These are phyloP conservation scores for Orchestes rusci DNA, from an alignment of 2,888 invertebrate species.

Conservation along the genomic window DNA sequence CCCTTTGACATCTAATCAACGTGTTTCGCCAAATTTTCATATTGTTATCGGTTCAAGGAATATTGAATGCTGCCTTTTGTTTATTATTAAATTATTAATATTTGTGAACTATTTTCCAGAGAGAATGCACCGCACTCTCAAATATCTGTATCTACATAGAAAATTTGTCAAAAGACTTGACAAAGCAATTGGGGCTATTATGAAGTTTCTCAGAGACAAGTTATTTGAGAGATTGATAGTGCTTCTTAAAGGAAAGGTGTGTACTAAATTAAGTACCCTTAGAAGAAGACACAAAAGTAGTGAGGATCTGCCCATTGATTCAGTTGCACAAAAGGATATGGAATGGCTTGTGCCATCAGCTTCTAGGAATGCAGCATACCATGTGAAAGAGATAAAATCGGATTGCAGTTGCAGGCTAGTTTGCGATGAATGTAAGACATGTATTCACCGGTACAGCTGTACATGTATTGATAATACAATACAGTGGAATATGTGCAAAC, in stretches of 20 bases:
- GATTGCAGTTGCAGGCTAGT: neutral
- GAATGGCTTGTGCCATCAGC: neutral
- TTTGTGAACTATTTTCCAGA: too few species aligned
- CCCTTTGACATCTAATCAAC: too few species aligned
- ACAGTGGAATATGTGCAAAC: neutral
- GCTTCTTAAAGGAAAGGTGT: conserved; percentile 21
- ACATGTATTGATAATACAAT: neutral
- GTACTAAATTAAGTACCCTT: conserved; percentile 15
- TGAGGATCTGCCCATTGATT: too few species aligned
- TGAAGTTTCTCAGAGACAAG: conserved; percentile 23
- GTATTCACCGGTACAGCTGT: neutral
- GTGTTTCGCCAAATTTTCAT: too few species aligned
- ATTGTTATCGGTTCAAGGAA: too few species aligned
- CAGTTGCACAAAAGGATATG: conserved; percentile 1
- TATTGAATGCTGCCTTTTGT: too few species aligned
- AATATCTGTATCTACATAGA: conserved; percentile 27
- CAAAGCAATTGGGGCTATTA: conserved; percentile 22
- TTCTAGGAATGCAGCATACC: too few species aligned
- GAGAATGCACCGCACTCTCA: conserved; percentile 19
- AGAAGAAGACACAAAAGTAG: conserved; percentile 14
- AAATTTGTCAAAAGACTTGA: conserved; percentile 28
- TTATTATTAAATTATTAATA: too few species aligned
- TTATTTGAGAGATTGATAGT: conserved; percentile 21
- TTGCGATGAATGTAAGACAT: neutral
- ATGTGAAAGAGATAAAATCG: neutral